Evolutionary conservation across 2,888 invertebrate species (phyloP).

Genomic region (Apamea sordens): DNA sequence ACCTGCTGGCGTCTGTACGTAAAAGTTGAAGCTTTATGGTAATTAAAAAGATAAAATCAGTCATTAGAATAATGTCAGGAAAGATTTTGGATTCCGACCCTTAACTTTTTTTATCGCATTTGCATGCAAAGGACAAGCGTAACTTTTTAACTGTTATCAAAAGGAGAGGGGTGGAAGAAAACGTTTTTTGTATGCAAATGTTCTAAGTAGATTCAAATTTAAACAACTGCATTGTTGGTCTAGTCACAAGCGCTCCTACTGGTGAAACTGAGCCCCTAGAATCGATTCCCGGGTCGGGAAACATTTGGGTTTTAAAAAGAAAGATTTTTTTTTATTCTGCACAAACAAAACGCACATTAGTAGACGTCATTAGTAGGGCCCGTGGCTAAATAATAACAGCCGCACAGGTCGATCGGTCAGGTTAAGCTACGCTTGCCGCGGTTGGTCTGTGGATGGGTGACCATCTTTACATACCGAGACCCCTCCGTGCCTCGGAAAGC

Average conservation of each 20-base stretch:
- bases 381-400: too few relatives aligned
- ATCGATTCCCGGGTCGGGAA: not conserved
- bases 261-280: not conserved
- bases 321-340: too few relatives aligned
- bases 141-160: conserved; percentile 39
- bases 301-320: not conserved
- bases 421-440: too few relatives aligned
- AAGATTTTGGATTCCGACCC: conserved; percentile 49
- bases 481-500: too few relatives aligned
- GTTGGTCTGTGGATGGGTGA: too few relatives aligned
- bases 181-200: conserved; percentile 59
- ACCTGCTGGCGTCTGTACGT: not conserved
- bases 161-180: conserved; percentile 38
- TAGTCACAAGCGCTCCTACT: not conserved
- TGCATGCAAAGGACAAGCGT: conserved; percentile 41
- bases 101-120: conserved; percentile 44
- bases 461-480: too few relatives aligned
- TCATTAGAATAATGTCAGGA: conserved; percentile 46
- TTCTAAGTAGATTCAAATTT: conserved; percentile 35
- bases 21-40: conserved; percentile 15
- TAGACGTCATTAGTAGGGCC: too few relatives aligned
- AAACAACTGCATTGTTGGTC: not conserved
- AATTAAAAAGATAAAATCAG: conserved; percentile 53
- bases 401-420: too few relatives aligned
- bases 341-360: too few relatives aligned